phyloP scores from a whole-genome alignment of 2,888 invertebrate genomes.

The Limenitis camilla region DNA sequence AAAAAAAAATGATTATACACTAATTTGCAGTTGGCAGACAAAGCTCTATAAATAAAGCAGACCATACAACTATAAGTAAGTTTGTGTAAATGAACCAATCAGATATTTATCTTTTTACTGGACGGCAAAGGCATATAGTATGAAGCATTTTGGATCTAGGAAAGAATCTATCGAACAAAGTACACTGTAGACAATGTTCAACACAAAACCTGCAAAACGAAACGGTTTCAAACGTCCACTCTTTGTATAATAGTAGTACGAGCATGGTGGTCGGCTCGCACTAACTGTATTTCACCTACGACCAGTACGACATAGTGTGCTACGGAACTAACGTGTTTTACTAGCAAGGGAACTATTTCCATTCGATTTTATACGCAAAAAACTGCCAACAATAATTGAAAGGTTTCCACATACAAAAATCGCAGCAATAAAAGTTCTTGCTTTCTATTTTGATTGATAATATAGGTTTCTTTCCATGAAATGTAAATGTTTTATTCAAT shows the following conservation, averaged over 20 bases:
- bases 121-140: too few species aligned
- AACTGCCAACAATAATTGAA: slow-evolving; percentile 5
- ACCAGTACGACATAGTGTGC: slow-evolving; percentile 11
- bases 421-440: too few species aligned
- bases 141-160: background rate
- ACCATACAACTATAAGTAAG: too few species aligned
- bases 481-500: too few species aligned
- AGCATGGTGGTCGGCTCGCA: slow-evolving; percentile 4
- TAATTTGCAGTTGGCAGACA: too few species aligned
- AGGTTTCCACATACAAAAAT: slow-evolving; percentile 1
- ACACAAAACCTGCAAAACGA: slow-evolving; percentile 3
- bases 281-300: slow-evolving; percentile 11
- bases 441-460: too few species aligned
- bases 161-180: background rate
- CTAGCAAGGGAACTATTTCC: slow-evolving; percentile 4
- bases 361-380: slow-evolving; percentile 11
- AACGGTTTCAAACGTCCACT: slow-evolving; percentile 5
- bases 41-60: too few species aligned
- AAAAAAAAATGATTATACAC: too few species aligned
- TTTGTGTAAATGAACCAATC: too few species aligned
- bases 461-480: too few species aligned
- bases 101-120: too few species aligned
- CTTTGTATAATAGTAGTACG: slow-evolving; percentile 8
- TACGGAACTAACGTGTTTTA: slow-evolving; percentile 1
- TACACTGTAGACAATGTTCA: background rate